phyloP scores from a whole-genome alignment of 2,113 vertebrate genomes.

The Zosterops pallidus region DNA sequence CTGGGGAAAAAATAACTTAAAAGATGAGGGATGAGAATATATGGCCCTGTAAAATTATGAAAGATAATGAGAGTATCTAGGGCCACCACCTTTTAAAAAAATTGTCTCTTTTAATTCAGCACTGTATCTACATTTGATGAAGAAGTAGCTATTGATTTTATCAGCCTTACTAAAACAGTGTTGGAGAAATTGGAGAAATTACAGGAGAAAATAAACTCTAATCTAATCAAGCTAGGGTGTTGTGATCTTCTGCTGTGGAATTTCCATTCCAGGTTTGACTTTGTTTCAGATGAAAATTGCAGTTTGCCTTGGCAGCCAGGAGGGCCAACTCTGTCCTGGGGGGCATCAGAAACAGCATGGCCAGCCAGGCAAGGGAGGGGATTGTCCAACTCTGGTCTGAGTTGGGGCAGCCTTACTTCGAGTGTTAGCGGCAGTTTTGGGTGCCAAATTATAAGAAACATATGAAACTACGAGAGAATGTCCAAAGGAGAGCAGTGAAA shows the following conservation, averaged over 20 bases:
- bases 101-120: not conserved
- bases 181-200: not conserved
- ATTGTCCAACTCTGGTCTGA: not conserved
- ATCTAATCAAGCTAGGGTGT: not conserved
- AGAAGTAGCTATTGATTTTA: not conserved
- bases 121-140: not conserved
- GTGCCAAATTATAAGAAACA: fast-evolving
- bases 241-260: not conserved
- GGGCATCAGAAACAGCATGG: fast-evolving
- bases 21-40: not conserved
- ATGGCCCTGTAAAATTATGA: not conserved
- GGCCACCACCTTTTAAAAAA: not conserved
- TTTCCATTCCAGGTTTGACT: not conserved
- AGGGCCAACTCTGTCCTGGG: fast-evolving
- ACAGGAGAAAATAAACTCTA: not conserved
- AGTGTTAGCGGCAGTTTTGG: not conserved
- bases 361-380: fast-evolving
- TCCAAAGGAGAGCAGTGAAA: not conserved
- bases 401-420: fast-evolving
- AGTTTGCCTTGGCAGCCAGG: not conserved
- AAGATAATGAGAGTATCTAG: not conserved
- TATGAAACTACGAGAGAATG: fast-evolving
- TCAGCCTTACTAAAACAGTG: not conserved
- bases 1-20: not conserved
- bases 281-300: not conserved